These are phyloP conservation scores for Rhadinocentrus ornatus DNA, from an alignment of 2,797 vertebrate species.

Conservation along the genomic window DNA sequence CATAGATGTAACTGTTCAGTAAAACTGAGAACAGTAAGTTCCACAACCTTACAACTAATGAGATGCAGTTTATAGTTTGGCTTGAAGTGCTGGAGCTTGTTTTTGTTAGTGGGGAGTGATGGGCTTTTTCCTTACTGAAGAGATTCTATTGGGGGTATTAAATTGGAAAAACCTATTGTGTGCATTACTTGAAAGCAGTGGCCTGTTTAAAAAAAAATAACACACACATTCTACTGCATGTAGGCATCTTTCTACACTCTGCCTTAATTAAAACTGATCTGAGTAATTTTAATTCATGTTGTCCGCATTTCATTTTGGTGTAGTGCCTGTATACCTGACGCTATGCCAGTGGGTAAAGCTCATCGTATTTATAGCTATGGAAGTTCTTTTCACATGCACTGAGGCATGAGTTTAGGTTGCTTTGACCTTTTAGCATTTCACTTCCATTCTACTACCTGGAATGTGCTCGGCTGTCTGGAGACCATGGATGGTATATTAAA, in stretches of 20 bases:
- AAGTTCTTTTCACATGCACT: constrained; percentile 47
- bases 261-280: constrained; percentile 3
- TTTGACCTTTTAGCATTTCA: constrained; percentile 69
- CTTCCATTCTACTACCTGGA: constrained; percentile 23
- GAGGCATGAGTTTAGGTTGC: constrained; percentile 40
- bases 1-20: too few species aligned
- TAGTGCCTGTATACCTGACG: constrained; percentile 21
- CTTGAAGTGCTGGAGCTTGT: not conserved
- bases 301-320: constrained; percentile 8
- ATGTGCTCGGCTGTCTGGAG: constrained; percentile 8
- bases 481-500: constrained; percentile 18
- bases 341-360: constrained; percentile 58
- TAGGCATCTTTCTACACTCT: constrained; percentile 4
- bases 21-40: too few species aligned
- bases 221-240: not conserved
- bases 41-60: not conserved
- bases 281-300: not conserved
- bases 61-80: constrained; percentile 8
- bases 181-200: constrained; percentile 2
- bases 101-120: constrained; percentile 29
- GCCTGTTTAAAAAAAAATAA: too few species aligned
- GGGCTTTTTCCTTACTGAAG: constrained; percentile 29
- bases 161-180: constrained; percentile 64
- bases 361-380: constrained; percentile 72
- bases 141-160: constrained; percentile 26